Evolutionary conservation across 30 jellyfish, hydroid and myxozoan species (phyloP), one percentile per base, ranked within the genome.

Genomic region (Nemopilema nomurai): DNA sequence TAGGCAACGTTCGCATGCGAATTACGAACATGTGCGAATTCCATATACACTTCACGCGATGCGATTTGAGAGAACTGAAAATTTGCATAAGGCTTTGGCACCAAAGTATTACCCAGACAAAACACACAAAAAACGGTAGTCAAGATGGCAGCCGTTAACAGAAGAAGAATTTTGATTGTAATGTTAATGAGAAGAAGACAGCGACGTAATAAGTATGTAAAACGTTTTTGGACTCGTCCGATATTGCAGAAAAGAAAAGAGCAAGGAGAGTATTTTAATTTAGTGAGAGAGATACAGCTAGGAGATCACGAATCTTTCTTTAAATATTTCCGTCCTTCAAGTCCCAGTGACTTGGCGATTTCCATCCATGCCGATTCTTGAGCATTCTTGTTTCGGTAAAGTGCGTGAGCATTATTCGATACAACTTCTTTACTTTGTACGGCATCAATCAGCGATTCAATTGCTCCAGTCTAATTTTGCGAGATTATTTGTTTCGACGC

Each of bases 221-320:
- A 70, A 84, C 28, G 92, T 53, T 84, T 30, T 84, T 84, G 87
- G 93, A 80, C 50, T 84, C 73, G 83, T 26, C 82, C 93, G 27
- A 84, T 84, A 25, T 28, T 50, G 65, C 93, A 63, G 76, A 84
- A 65, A 29, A 57, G 92, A 68, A 71, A 71, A 71, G 70, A 83
- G 49, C 87, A 67, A 81, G 83, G 90, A 69, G 87, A 71, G 86
- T 73, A 83, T 73, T 78, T 86, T 1, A 62, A 73, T 62, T 66
- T 83, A 28, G 20, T 83, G 32, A 28, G 51, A 57, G 92, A 83
- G 74, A 83, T 83, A 87, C 89, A 74, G 87, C 88, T 73, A 16
- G 89, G 93, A 73, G 93, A 84, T 41, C 93, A 84, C 49, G 82
- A 83, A 83, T 69, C 80, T 41, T 83, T 83, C 80, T 83, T 83